phyloP scores from a whole-genome alignment of 2,888 invertebrate genomes.

The Malthinus seriepunctatus region DNA sequence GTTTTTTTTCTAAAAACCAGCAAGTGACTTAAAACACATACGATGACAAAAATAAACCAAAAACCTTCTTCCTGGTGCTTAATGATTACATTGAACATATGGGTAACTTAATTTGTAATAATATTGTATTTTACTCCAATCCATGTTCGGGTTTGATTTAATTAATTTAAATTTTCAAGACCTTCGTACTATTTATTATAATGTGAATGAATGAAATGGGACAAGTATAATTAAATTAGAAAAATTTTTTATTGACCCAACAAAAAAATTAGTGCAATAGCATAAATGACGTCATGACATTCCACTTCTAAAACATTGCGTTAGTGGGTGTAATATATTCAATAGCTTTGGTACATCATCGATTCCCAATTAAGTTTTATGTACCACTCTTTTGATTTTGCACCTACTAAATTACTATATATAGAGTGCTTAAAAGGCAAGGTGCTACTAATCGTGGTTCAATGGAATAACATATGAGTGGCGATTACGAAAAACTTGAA shows the following conservation, averaged over 20 bases:
- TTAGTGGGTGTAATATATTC: conserved; percentile 1
- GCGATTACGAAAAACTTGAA: too few relatives aligned
- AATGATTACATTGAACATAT: conserved; percentile 5
- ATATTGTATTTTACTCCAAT: too few relatives aligned
- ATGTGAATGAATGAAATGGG: background rate
- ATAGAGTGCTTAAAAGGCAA: too few relatives aligned
- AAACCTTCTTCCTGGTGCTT: conserved; percentile 3
- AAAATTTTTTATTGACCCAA: background rate
- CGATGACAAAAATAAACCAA: conserved; percentile 3
- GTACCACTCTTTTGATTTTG: too few relatives aligned
- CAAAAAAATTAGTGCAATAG: conserved; percentile 1
- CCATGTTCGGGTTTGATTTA: too few relatives aligned
- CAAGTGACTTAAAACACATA: background rate
- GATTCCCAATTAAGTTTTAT: too few relatives aligned
- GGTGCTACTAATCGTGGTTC: too few relatives aligned
- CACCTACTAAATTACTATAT: too few relatives aligned
- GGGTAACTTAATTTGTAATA: background rate
- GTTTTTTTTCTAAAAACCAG: background rate
- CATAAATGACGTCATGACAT: background rate
- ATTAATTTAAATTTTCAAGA: too few relatives aligned
- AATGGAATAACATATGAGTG: too few relatives aligned
- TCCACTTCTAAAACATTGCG: background rate
- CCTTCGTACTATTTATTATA: too few relatives aligned
- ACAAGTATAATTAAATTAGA: background rate
- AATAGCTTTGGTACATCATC: background rate